These are phyloP conservation scores for Muscidifurax raptorellus DNA, from an alignment of 1,140 invertebrate species.

Conservation along the genomic window DNA sequence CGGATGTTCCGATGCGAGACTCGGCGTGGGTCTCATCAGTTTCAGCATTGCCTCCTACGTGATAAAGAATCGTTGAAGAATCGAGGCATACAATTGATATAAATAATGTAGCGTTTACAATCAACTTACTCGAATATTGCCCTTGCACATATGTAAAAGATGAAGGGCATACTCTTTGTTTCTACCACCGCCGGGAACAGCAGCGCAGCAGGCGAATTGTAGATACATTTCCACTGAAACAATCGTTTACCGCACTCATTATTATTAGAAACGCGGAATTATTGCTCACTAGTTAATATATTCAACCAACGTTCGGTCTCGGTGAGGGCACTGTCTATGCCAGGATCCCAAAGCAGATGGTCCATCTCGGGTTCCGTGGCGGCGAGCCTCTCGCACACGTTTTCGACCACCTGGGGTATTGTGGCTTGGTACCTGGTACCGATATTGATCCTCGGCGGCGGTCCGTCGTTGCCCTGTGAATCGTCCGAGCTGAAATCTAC, in stretches of 20 bases:
- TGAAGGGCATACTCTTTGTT: constrained; percentile 97
- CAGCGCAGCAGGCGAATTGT: constrained; percentile 94
- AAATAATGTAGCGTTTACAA: constrained; percentile 2
- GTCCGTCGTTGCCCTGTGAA: constrained; percentile 73
- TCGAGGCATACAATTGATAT: not conserved
- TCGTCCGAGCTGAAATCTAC: constrained; percentile 73
- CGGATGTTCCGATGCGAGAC: constrained; percentile 85
- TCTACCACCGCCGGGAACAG: constrained; percentile 91
- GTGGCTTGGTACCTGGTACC: constrained; percentile 92
- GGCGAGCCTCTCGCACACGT: constrained; percentile 66
- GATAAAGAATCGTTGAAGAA: constrained; percentile 41
- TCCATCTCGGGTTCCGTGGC: constrained; percentile 76
- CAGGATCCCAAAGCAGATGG: constrained; percentile 91
- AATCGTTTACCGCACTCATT: not conserved
- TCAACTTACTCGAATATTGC: constrained; percentile 87
- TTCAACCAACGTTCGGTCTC: constrained; percentile 83
- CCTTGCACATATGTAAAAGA: constrained; percentile 89
- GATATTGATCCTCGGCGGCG: constrained; percentile 87
- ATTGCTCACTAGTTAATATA: not conserved
- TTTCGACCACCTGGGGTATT: constrained; percentile 80
- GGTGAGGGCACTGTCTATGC: constrained; percentile 81
- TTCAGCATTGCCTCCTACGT: constrained; percentile 87
- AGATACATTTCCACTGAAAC: constrained; percentile 88
- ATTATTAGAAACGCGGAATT: not conserved
- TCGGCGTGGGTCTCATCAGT: constrained; percentile 84